Evolutionary conservation across 1,140 invertebrate genomes (phyloP).

Genomic region (Drosophila aff.): DNA sequence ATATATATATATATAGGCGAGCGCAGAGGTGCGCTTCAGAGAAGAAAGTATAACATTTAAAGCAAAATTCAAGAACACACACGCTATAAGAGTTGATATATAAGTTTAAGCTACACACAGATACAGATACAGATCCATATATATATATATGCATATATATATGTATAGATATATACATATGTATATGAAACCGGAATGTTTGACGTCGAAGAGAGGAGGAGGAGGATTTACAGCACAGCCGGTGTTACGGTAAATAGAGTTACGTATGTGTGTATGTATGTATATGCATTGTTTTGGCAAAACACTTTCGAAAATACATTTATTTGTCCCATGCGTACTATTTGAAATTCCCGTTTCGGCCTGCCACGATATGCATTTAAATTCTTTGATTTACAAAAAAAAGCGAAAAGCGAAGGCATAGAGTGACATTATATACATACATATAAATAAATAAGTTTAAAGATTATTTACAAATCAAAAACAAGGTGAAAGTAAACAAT

Average conservation of each 20-base stretch:
- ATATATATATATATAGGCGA: conserved; percentile 50
- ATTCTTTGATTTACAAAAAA: conserved; percentile 5
- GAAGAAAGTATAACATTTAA: conserved; percentile 63
- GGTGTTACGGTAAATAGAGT: conserved; percentile 52
- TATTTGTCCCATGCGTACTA: conserved; percentile 8
- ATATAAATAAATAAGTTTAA: conserved; percentile 43
- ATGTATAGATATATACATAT: conserved; percentile 32
- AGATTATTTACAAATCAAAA: conserved; percentile 64
- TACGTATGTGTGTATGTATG: conserved; percentile 53
- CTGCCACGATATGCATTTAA: conserved; percentile 15
- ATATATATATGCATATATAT: conserved; percentile 54
- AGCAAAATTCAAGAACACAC: conserved; percentile 59
- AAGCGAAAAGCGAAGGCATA: conserved; percentile 4
- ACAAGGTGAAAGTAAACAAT: conserved; percentile 83
- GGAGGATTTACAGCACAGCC: conserved; percentile 62
- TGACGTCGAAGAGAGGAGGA: conserved; percentile 55
- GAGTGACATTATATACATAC: conserved; percentile 39
- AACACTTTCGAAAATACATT: conserved; percentile 14
- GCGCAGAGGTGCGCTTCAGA: conserved; percentile 40
- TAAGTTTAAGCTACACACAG: conserved; percentile 63
- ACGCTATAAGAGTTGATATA: conserved; percentile 76
- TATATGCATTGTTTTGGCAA: conserved; percentile 42
- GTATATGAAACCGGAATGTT: conserved; percentile 51
- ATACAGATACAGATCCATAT: conserved; percentile 51
- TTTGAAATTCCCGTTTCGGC: conserved; percentile 10